Evolutionary conservation across 2,797 vertebrate species (phyloP).

Genomic region (Schizothorax lantsangensis): DNA sequence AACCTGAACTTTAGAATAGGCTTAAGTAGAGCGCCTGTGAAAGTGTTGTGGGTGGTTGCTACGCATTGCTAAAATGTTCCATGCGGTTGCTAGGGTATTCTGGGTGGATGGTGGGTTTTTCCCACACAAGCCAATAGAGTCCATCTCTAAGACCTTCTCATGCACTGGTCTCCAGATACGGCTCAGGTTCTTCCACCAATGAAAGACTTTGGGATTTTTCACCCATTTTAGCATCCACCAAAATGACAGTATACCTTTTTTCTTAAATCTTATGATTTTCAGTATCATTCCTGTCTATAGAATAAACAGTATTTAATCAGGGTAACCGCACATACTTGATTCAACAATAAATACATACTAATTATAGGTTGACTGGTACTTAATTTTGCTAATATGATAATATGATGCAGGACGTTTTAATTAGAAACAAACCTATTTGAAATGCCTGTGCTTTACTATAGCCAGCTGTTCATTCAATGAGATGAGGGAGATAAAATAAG

Average conservation of each 20-base stretch:
- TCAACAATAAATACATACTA: neutral
- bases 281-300: neutral
- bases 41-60: conserved; percentile 1
- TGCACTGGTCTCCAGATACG: neutral
- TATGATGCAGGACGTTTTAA: neutral
- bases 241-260: neutral
- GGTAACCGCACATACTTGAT: neutral
- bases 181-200: neutral
- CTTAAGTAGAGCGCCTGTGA: conserved; percentile 2
- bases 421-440: neutral
- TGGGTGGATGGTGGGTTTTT: neutral
- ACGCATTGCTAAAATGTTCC: neutral
- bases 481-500: neutral
- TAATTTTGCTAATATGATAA: no score
- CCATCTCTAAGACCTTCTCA: neutral
- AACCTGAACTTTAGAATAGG: conserved; percentile 43
- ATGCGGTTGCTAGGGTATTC: neutral
- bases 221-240: neutral
- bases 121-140: neutral
- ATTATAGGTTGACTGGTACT: no score
- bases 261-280: neutral
- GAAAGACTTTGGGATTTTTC: neutral
- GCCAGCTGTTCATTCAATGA: neutral
- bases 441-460: no score
- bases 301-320: neutral